phyloP scores from a whole-genome alignment of 35 echinoderm and acorn worm species.

The Apostichopus parvimensis region DNA sequence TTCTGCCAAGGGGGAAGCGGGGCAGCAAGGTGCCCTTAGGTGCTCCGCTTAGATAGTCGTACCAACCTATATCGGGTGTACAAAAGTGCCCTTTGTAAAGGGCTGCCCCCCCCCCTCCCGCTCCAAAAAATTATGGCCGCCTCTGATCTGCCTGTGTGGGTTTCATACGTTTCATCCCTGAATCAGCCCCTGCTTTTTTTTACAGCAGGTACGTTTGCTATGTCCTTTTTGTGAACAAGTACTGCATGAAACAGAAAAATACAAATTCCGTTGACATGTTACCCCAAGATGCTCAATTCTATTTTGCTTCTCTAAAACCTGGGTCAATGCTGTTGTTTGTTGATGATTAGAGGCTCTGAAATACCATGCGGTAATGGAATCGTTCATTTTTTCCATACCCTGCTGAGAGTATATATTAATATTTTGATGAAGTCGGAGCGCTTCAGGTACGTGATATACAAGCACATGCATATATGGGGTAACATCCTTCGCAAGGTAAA shows the following conservation, averaged over 20 bases:
- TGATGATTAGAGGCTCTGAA: constrained; percentile 14
- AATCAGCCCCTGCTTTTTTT: too few species aligned
- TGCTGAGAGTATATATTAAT: neutral
- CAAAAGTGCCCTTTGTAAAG: too few species aligned
- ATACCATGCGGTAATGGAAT: neutral
- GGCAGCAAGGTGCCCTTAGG: too few species aligned
- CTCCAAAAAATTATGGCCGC: too few species aligned
- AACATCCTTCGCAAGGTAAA: neutral
- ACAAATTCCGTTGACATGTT: neutral
- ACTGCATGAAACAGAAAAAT: constrained; percentile 15
- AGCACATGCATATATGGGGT: constrained; percentile 21
- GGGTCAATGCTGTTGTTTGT: neutral
- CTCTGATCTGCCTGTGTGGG: too few species aligned
- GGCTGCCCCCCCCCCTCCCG: too few species aligned
- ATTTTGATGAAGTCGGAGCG: neutral
- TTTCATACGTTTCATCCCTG: too few species aligned
- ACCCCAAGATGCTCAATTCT: neutral
- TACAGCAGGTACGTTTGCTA: constrained; percentile 12
- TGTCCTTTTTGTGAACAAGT: neutral
- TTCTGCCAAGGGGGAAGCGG: too few species aligned
- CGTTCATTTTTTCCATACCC: neutral
- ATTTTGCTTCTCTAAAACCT: constrained; percentile 16
- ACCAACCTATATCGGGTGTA: too few species aligned
- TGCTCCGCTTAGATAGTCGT: too few species aligned
- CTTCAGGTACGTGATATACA: neutral